These are phyloP conservation scores for Cosmia trapezina DNA, from an alignment of 2,888 invertebrate genomes.

Conservation along the genomic window DNA sequence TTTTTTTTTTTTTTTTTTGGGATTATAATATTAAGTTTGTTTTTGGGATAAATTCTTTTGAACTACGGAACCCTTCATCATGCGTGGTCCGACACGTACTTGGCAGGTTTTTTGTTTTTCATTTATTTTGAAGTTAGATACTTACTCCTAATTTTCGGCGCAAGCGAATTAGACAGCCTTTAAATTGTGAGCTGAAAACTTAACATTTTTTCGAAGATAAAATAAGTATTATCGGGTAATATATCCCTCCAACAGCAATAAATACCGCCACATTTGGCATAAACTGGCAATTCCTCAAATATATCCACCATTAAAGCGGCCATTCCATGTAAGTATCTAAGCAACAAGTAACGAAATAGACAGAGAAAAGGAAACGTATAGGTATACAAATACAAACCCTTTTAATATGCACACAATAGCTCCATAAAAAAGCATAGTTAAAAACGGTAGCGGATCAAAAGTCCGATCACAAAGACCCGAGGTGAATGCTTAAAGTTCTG, in stretches of 20 bases:
- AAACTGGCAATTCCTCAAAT: conserved; percentile 18
- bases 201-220: conserved; percentile 2
- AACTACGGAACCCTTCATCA: too few species aligned
- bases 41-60: too few species aligned
- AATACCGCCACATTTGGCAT: conserved; percentile 19
- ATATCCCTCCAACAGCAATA: conserved; percentile 1
- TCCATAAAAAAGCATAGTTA: conserved; percentile 41
- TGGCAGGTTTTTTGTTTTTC: too few species aligned
- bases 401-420: conserved; percentile 39
- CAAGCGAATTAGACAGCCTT: too few species aligned
- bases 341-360: conserved; percentile 20
- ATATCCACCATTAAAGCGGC: conserved; percentile 4
- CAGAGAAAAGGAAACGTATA: background rate
- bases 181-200: too few species aligned
- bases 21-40: too few species aligned
- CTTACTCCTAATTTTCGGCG: too few species aligned
- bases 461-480: conserved; percentile 46
- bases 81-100: too few species aligned
- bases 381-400: conserved; percentile 10
- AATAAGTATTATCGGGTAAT: background rate
- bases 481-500: conserved; percentile 56
- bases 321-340: background rate
- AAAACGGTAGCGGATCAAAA: conserved; percentile 52
- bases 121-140: too few species aligned
- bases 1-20: too few species aligned